Evolutionary conservation across 2,797 vertebrate species (phyloP).

Genomic region (Sternotherus odoratus): DNA sequence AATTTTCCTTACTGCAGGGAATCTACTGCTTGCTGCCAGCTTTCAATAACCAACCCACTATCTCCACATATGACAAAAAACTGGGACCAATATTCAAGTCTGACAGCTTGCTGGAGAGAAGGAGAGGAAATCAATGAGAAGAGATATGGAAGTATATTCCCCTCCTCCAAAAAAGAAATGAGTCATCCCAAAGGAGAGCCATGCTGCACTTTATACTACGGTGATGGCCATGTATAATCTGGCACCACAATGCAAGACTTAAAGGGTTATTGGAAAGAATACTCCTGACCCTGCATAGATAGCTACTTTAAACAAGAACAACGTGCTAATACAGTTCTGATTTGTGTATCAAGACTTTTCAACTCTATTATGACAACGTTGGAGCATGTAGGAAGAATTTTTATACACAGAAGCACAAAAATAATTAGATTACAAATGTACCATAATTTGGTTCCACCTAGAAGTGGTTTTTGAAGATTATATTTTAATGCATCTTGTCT

Average conservation of each 20-base stretch:
- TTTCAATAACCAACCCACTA: constrained; percentile 44
- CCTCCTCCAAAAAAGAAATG: background rate
- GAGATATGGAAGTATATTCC: constrained; percentile 35
- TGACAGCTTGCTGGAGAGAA: constrained; percentile 62
- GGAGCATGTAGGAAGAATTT: constrained; percentile 1
- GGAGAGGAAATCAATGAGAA: constrained; percentile 58
- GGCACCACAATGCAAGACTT: background rate
- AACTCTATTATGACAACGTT: background rate
- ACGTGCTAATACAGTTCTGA: background rate
- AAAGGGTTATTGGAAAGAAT: background rate
- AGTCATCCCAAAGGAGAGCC: background rate
- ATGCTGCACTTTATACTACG: accelerated
- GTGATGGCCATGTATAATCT: constrained; percentile 5
- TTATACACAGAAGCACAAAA: background rate
- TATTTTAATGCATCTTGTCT: constrained; percentile 7
- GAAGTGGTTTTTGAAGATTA: background rate
- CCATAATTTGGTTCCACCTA: background rate
- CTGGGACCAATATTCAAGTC: constrained; percentile 58
- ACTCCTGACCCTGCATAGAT: constrained; percentile 18
- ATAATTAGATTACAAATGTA: background rate
- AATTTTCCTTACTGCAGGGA: constrained; percentile 42
- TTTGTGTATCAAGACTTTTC: constrained; percentile 34
- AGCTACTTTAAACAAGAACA: constrained; percentile 25
- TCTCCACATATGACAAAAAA: constrained; percentile 61
- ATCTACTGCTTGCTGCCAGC: constrained; percentile 54